Conservation (phyloP, 2,888 invertebrate species). For the Sepiola atlantica region DNA sequence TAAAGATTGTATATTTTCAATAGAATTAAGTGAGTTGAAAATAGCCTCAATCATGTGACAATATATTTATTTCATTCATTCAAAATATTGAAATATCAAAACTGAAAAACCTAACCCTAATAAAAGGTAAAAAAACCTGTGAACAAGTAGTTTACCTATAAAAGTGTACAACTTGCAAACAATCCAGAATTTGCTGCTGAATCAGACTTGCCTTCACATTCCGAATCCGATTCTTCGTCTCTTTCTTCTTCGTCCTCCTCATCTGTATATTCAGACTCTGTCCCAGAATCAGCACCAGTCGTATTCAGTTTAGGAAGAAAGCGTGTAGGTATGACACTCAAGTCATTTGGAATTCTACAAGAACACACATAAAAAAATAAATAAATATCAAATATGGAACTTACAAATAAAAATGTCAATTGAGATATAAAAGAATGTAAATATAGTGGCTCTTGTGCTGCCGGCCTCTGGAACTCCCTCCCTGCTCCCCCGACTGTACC, state of each 20-base stretch:
- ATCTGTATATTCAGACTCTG: conserved; percentile 34
- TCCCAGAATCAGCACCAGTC: not conserved
- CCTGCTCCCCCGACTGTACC: no score
- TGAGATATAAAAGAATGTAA: not conserved
- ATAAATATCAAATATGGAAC: not conserved
- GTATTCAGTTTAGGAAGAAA: conserved; percentile 37
- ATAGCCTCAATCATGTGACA: not conserved
- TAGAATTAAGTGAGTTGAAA: not conserved
- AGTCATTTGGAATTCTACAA: not conserved
- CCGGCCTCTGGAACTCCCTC: no score
- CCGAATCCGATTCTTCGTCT: not conserved
- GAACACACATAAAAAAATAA: not conserved
- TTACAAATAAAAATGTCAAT: not conserved
- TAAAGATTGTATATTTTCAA: not conserved
- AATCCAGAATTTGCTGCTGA: not conserved
- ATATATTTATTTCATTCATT: not conserved
- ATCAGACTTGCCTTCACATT: not conserved
- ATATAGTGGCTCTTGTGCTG: no score
- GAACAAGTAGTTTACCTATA: not conserved
- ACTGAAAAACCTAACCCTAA: not conserved
- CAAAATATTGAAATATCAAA: not conserved
- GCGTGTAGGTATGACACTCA: conserved; percentile 10
- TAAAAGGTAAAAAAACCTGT: not conserved
- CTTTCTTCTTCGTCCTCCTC: not conserved
- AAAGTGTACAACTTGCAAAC: not conserved